Evolutionary conservation across 2,888 invertebrate species (phyloP).

Genomic region (Dasypolia templi): DNA sequence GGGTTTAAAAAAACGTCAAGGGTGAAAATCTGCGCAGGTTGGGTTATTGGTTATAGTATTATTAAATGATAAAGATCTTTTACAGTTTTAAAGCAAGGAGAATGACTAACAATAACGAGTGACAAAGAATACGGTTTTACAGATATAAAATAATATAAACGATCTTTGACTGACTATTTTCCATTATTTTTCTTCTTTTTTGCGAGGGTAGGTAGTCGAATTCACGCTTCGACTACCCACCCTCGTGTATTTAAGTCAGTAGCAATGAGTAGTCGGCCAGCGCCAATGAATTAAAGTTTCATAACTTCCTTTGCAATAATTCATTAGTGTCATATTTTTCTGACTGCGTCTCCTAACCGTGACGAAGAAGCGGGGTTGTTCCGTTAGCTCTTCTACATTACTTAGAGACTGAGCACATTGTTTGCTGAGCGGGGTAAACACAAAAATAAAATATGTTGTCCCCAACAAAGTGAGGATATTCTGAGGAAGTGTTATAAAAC

Average conservation of each 20-base stretch:
- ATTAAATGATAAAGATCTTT: neutral
- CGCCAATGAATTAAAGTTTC: neutral
- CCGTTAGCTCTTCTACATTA: conserved; percentile 61
- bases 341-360: neutral
- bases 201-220: no score
- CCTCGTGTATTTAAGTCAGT: neutral
- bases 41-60: no score
- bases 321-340: conserved; percentile 26
- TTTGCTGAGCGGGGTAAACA: conserved; percentile 69
- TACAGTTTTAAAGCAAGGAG: neutral
- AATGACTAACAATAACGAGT: neutral
- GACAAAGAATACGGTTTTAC: neutral
- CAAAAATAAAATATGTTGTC: conserved; percentile 71
- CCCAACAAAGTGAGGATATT: conserved; percentile 57
- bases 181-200: neutral
- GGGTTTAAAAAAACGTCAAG: neutral
- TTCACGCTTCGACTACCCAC: no score
- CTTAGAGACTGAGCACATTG: conserved; percentile 66
- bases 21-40: neutral
- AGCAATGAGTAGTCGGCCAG: neutral
- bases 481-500: conserved; percentile 31
- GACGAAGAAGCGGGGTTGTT: conserved; percentile 10
- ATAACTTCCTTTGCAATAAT: neutral
- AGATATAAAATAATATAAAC: no score
- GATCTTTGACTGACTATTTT: neutral